phyloP scores from a whole-genome alignment of 2,113 vertebrate genomes.

The Guaruba guarouba region DNA sequence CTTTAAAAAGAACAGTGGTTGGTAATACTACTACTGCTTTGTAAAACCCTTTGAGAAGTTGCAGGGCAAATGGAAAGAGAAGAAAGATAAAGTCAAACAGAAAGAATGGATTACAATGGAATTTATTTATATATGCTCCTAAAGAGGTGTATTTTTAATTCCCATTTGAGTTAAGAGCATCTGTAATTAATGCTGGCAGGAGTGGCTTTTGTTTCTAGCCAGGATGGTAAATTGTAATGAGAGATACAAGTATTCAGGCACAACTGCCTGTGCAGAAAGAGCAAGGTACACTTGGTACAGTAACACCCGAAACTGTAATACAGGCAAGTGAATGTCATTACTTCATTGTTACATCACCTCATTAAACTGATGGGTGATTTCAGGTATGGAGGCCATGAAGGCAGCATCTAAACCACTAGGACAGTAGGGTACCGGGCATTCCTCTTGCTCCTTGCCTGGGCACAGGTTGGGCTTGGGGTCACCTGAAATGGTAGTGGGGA shows the following conservation, averaged over 20 bases:
- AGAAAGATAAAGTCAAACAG: not conserved
- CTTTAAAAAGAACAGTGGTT: not conserved
- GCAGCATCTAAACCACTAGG: not conserved
- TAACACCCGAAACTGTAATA: not conserved
- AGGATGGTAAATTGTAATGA: not conserved
- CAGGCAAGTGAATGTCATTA: not conserved
- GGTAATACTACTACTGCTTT: not conserved
- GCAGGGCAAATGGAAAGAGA: not conserved
- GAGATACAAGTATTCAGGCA: not conserved
- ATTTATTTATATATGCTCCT: not conserved
- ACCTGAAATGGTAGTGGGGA: not conserved
- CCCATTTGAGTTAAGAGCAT: not conserved
- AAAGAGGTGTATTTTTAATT: not conserved
- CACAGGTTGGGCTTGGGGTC: not conserved
- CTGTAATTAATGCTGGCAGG: not conserved
- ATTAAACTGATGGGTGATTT: not conserved
- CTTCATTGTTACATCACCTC: not conserved
- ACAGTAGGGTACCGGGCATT: not conserved
- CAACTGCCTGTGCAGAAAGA: not conserved
- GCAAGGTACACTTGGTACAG: fast-evolving
- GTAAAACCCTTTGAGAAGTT: not conserved
- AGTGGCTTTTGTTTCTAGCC: not conserved
- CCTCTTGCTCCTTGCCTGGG: fast-evolving
- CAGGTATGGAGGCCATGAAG: not conserved
- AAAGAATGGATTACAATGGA: not conserved